Evolutionary conservation across 2,113 vertebrate species (phyloP).

Genomic region (Arizona elegans): DNA sequence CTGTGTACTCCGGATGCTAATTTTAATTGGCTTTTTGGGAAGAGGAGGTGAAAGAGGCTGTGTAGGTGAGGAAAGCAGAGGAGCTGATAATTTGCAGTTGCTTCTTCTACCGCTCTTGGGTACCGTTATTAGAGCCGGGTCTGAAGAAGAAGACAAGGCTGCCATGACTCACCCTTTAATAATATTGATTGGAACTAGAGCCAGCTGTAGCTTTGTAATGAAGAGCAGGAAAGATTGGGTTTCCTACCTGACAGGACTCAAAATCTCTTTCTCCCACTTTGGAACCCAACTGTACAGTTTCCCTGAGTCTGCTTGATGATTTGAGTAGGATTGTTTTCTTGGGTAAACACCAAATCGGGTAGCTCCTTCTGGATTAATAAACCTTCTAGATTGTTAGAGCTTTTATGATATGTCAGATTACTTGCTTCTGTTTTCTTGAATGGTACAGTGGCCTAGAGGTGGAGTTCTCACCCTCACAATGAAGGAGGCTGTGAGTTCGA

Average conservation of each 20-base stretch:
- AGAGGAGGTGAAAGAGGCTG: accelerated
- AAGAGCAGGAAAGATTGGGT: conserved; percentile 7
- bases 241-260: not conserved
- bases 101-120: not conserved
- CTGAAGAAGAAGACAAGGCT: conserved; percentile 29
- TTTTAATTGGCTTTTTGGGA: accelerated
- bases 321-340: not conserved
- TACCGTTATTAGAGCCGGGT: not conserved
- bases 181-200: not conserved
- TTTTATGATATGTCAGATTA: not conserved
- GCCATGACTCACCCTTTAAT: conserved; percentile 49
- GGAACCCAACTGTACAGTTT: accelerated
- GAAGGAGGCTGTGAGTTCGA: no score
- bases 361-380: not conserved
- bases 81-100: not conserved
- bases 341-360: not conserved
- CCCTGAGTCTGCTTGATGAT: not conserved
- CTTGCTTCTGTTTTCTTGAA: not conserved
- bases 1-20: accelerated
- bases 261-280: not conserved
- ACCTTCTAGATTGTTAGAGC: not conserved
- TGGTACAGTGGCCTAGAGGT: no score
- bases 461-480: no score
- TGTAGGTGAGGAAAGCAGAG: conserved; percentile 10
- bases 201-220: not conserved